Base-by-base conservation (phyloP, 2,888 invertebrate species). In the Scaeva pyrastri region DNA sequence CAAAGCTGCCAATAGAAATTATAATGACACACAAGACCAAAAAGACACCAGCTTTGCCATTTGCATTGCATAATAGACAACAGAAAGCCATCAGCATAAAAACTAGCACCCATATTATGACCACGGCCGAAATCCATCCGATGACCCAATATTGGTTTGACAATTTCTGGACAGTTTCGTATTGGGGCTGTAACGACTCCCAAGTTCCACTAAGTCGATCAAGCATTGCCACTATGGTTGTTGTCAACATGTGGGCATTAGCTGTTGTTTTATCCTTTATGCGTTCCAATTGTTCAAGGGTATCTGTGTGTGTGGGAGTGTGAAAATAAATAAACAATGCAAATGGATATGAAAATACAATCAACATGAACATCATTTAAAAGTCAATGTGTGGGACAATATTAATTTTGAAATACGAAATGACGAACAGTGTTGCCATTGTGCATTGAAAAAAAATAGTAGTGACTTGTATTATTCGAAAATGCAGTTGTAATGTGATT, bases 211-310 rank as follows among this genome's bases (percentile, higher is more conserved):
- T 90, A 60, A 92, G 89, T 23, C 91, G 90, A 68, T 90, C 90
- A 21, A 93, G 88, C 87, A 92, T 72, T 4, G 89, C 90, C 60
- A 90, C 91, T 23, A 93, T 90, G 41, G 92, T 91, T 43, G 90
- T 89, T 43, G 92, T 91, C 50, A 93, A 86, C 89, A 90, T 89
- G 88, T 92, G 91, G 19, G 92, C 91, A 88, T 92, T 92, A 62
- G 91, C 91, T 70, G 92, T 91, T 5, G 92, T 91, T 77, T 91
- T 90, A 88, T 92, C 91, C 55, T 91, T 90, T 68, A 93, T 92
- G 80, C 89, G 90, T 45, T 92, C 91, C 89, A 92, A 87, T 88
- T 92, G 92, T 68, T 92, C 91, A 71, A 92, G 88, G n/a, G 92
- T 92, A 86, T 92, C 92, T 92, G 89, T 41, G 21, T 39, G 21